Evolutionary conservation across 37 sponge, comb jelly and placozoan species (phyloP).

Genomic region (Crambe crambe): DNA sequence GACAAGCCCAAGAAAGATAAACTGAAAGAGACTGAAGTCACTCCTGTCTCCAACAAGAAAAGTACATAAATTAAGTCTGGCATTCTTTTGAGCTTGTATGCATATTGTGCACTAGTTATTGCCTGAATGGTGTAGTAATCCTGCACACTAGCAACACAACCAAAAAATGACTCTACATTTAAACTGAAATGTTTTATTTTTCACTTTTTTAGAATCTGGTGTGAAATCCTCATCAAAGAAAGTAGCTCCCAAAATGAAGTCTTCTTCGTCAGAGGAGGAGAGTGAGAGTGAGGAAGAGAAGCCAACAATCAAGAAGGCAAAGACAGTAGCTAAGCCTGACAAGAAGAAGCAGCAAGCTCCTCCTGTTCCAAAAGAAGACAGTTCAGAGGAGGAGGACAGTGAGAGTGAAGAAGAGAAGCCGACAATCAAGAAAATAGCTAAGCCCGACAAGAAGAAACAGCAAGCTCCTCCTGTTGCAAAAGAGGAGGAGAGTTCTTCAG

Average conservation of each 20-base stretch:
- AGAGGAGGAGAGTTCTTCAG: background rate
- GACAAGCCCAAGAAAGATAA: too few species aligned
- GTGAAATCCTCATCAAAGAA: too few species aligned
- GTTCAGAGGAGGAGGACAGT: background rate
- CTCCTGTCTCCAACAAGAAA: background rate
- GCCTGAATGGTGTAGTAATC: too few species aligned
- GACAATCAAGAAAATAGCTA: background rate
- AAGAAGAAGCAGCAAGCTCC: background rate
- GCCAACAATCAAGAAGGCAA: background rate
- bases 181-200: too few species aligned
- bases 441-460: background rate
- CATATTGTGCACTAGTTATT: too few species aligned
- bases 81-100: too few species aligned
- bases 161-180: too few species aligned
- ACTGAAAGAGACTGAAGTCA: background rate
- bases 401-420: background rate
- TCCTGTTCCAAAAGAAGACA: too few species aligned
- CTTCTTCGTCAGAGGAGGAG: background rate
- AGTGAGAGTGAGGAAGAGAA: background rate
- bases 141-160: too few species aligned
- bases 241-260: background rate
- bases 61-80: too few species aligned
- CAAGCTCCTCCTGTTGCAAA: background rate
- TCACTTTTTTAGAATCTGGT: too few species aligned
- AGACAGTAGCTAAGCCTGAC: background rate